phyloP scores from a whole-genome alignment of 2,888 invertebrate genomes.

The Rugalucina vietnamica region DNA sequence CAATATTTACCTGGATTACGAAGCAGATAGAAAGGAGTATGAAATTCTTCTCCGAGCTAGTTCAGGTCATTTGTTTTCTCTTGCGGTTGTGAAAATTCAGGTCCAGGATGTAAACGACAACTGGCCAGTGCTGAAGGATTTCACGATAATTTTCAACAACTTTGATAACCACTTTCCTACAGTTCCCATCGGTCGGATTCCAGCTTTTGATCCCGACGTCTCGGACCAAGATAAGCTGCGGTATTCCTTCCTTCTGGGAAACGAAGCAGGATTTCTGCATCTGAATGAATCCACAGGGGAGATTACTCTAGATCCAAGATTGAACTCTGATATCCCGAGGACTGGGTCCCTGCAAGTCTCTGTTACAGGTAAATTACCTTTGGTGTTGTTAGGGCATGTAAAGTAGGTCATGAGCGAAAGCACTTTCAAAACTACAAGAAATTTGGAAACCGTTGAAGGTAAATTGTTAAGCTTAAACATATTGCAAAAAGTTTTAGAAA shows the following conservation, averaged over 20 bases:
- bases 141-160: constrained; percentile 97
- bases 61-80: constrained; percentile 94
- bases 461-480: no score
- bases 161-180: constrained; percentile 96
- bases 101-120: constrained; percentile 98
- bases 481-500: no score
- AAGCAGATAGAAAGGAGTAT: constrained; percentile 95
- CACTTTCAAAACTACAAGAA: no score
- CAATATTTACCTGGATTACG: constrained; percentile 96
- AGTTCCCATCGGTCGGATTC: constrained; percentile 95
- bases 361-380: constrained; percentile 92
- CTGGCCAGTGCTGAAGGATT: constrained; percentile 95
- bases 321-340: constrained; percentile 98
- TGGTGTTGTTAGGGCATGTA: no score
- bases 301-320: constrained; percentile 93
- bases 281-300: constrained; percentile 93
- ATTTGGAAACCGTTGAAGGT: no score
- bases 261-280: constrained; percentile 94
- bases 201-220: constrained; percentile 97
- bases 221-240: constrained; percentile 89
- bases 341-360: constrained; percentile 96
- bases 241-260: constrained; percentile 94
- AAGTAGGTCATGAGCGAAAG: no score
- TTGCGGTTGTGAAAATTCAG: constrained; percentile 93
- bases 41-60: constrained; percentile 95